Base-by-base conservation (phyloP, 2,888 invertebrate genomes). In the Lamproptera curius region DNA sequence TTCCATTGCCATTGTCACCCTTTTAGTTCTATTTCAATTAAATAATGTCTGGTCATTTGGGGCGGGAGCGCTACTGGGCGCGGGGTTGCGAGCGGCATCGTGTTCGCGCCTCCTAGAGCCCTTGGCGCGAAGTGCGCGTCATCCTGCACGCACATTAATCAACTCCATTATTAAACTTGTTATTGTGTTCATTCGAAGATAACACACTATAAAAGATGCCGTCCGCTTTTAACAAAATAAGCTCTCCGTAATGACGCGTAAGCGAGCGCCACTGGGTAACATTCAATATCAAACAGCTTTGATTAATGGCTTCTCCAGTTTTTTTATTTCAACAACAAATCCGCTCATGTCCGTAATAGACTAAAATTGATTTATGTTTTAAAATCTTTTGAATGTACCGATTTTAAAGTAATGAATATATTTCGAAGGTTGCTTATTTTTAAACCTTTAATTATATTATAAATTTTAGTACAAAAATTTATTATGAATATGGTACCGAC, bases 11-110 rank as follows among this genome's bases (percentile, higher is more conserved):
- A 85, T 86, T 83, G 86, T 87, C 86, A 87, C 87, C 87, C 87
- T 85, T 86, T 87, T 63, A 77, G 76, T 84, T 80, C 67, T 67
- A 84, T 82, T 86, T 87, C 86, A 86, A 87, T 87, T 87, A 87
- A 86, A 87, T 87, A 86, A 87, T 87, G 85, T 87, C 85, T 87
- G 87, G 87, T 87, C 87, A 87, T 85, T 87, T 84, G 85, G 76
- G 80, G 73, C 76, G 70, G 76, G 73, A 63, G 66, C 63, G 61
- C 16, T 53, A 57, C 44, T 44, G 52, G 52, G 45, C 42, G 47
- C 50, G 16, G 56, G 53, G 42, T 46, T 47, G 50, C 40, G 47
- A 42, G 16, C 34, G 11, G 49, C 66, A 62, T 65, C 61, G 73
- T 67, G 74, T 78, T 77, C 81, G 79, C 81, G 82, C 82, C 80